Evolutionary conservation across 2,113 vertebrate genomes (phyloP).

Genomic region (Ceuthmochares aereus): DNA sequence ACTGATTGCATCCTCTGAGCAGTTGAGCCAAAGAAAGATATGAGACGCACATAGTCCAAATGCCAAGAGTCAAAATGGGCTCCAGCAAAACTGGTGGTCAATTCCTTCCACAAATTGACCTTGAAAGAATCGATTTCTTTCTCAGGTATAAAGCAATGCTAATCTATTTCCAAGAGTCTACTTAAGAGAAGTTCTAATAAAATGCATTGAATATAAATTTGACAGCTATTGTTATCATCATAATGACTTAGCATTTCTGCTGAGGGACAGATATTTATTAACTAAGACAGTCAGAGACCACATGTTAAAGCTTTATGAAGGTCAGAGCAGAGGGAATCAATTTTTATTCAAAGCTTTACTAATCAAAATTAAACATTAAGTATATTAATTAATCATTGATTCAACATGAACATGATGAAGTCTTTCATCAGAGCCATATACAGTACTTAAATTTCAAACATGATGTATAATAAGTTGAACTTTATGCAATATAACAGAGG

Average conservation of each 20-base stretch:
- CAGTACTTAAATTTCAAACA: background rate
- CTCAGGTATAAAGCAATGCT: fast-evolving
- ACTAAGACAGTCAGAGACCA: background rate
- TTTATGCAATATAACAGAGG: background rate
- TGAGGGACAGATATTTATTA: constrained; percentile 12
- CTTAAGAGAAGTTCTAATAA: background rate
- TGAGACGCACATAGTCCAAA: background rate
- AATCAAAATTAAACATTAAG: background rate
- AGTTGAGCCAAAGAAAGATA: background rate
- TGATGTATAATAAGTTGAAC: background rate
- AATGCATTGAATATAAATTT: background rate
- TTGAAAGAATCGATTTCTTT: background rate
- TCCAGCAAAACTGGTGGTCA: background rate
- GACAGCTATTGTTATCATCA: background rate
- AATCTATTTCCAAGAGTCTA: background rate
- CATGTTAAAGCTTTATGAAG: background rate
- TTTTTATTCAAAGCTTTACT: background rate
- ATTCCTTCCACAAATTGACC: background rate
- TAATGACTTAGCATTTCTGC: background rate
- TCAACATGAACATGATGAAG: background rate
- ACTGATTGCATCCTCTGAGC: fast-evolving
- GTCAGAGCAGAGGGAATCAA: background rate
- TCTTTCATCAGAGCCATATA: background rate
- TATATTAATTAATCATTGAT: background rate
- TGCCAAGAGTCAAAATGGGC: background rate